Evolutionary conservation across 2,113 vertebrate genomes (phyloP).

Genomic region (Orycteropus afer): DNA sequence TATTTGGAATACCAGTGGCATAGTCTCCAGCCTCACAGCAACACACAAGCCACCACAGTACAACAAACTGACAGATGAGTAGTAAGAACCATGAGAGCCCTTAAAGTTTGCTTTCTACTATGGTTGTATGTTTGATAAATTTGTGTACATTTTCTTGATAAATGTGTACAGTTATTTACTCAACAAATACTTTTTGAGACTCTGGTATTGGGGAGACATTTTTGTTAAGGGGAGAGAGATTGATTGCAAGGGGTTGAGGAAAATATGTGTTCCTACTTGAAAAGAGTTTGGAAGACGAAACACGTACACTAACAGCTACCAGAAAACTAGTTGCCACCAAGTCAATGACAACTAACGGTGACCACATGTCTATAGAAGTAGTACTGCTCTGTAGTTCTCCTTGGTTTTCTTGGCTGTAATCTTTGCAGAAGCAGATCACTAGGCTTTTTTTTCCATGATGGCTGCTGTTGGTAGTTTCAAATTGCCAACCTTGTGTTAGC

Average conservation of each 20-base stretch:
- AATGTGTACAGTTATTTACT: neutral
- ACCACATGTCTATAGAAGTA: neutral
- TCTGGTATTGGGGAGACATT: neutral
- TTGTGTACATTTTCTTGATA: neutral
- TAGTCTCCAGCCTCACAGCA: too few relatives aligned
- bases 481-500: too few relatives aligned
- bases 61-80: too few relatives aligned
- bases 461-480: too few relatives aligned
- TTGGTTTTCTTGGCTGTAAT: too few relatives aligned
- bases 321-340: neutral
- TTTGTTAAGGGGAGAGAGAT: neutral
- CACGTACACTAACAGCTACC: neutral
- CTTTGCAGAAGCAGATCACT: too few relatives aligned
- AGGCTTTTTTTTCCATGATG: too few relatives aligned
- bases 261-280: neutral
- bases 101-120: neutral
- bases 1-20: too few relatives aligned
- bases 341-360: neutral
- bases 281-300: neutral
- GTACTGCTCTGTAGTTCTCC: too few relatives aligned
- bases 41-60: too few relatives aligned
- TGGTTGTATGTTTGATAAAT: neutral
- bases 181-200: neutral
- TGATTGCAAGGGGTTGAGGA: neutral
- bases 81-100: neutral